Evolutionary conservation across 1,140 invertebrate species (phyloP).

Genomic region (Drosophila asahinai): DNA sequence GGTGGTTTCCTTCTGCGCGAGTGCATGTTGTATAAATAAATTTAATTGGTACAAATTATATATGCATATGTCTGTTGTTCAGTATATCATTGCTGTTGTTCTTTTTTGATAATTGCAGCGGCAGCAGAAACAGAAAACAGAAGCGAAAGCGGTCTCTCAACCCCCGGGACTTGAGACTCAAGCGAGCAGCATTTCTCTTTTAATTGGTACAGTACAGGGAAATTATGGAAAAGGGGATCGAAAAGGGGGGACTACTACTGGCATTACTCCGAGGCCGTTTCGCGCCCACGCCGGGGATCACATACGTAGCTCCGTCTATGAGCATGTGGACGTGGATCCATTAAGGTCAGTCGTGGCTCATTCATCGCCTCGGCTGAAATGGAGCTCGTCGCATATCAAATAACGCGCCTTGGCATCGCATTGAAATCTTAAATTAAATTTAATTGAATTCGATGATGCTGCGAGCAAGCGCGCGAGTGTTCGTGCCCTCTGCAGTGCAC

Average conservation of each 20-base stretch:
- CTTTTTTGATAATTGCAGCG: slow-evolving; percentile 68
- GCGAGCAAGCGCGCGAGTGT: slow-evolving; percentile 38
- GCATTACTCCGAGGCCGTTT: slow-evolving; percentile 39
- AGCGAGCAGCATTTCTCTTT: slow-evolving; percentile 44
- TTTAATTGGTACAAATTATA: slow-evolving; percentile 80
- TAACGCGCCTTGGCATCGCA: slow-evolving; percentile 60
- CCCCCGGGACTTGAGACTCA: slow-evolving; percentile 40
- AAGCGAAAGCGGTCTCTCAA: slow-evolving; percentile 48
- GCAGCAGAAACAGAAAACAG: slow-evolving; percentile 47
- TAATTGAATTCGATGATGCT: slow-evolving; percentile 83
- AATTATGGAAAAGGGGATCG: slow-evolving; percentile 19
- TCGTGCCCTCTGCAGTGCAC: slow-evolving; percentile 25
- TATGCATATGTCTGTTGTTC: slow-evolving; percentile 51
- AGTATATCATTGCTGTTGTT: slow-evolving; percentile 34
- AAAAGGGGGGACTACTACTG: neutral
- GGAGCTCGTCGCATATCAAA: slow-evolving; percentile 57
- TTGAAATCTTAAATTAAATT: slow-evolving; percentile 85
- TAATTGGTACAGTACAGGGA: slow-evolving; percentile 58
- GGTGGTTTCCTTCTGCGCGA: slow-evolving; percentile 30
- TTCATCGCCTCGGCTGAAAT: slow-evolving; percentile 59
- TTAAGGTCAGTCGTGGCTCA: slow-evolving; percentile 74
- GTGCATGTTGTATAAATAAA: slow-evolving; percentile 65
- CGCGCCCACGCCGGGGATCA: slow-evolving; percentile 47
- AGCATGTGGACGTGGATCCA: slow-evolving; percentile 57
- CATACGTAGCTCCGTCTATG: slow-evolving; percentile 44